Conservation (phyloP, 2,888 invertebrate genomes). For the Melanostoma scalare region DNA sequence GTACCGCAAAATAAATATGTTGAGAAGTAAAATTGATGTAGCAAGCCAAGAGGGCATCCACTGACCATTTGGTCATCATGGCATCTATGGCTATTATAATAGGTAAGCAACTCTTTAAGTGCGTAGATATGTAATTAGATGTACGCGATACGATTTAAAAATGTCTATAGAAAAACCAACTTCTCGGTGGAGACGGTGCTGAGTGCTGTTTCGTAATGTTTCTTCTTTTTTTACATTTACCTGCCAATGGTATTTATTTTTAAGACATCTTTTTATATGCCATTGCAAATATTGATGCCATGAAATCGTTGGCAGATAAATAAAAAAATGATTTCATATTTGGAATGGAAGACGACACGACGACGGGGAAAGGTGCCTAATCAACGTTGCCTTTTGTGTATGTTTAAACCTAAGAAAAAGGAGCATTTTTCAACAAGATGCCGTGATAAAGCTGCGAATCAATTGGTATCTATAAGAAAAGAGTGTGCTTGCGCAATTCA, state of each 20-base stretch:
- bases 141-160: background rate
- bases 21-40: conserved; percentile 17
- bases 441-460: no score
- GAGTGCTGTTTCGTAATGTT: conserved; percentile 42
- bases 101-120: background rate
- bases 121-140: background rate
- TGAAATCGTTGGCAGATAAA: background rate
- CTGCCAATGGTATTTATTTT: conserved; percentile 56
- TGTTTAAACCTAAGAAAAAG: no score
- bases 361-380: no score
- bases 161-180: background rate
- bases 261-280: conserved; percentile 25
- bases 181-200: background rate
- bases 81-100: background rate
- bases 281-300: conserved; percentile 15
- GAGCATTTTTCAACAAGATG: no score
- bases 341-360: background rate
- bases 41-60: background rate
- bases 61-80: conserved; percentile 9
- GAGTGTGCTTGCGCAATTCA: no score
- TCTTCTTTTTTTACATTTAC: conserved; percentile 29
- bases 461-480: no score
- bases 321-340: background rate
- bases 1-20: conserved; percentile 1
- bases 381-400: no score